phyloP scores from a whole-genome alignment of 2,797 vertebrate genomes.

The Chrysocyon brachyurus region DNA sequence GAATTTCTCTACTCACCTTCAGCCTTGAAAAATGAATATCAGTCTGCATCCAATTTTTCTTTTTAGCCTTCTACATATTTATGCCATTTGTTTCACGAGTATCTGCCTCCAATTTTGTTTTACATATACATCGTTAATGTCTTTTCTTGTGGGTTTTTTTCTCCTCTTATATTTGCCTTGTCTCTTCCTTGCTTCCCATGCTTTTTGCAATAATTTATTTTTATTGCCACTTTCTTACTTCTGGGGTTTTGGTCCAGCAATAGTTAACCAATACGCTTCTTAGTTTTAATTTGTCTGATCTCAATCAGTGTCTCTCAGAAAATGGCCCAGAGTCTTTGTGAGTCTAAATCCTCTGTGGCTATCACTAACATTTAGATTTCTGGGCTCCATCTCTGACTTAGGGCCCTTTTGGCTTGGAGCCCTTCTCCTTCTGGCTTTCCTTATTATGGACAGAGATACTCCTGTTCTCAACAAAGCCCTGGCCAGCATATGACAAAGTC shows the following conservation, averaged over 20 bases:
- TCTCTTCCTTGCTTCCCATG: not conserved
- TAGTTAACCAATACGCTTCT: not conserved
- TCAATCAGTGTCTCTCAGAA: constrained; percentile 24
- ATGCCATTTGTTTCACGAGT: not conserved
- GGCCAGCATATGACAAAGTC: not conserved
- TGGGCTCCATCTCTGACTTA: not conserved
- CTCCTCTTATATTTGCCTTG: not conserved
- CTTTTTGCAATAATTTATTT: not conserved
- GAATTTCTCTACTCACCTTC: not conserved
- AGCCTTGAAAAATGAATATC: constrained; percentile 8
- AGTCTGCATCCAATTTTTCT: not conserved
- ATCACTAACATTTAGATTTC: constrained; percentile 16
- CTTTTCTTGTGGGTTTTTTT: not conserved
- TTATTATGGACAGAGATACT: not conserved
- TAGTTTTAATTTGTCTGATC: constrained; percentile 49
- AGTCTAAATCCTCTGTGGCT: not conserved
- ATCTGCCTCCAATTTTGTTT: not conserved
- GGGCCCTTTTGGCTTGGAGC: not conserved
- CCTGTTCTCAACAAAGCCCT: not conserved
- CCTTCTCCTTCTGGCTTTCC: not conserved
- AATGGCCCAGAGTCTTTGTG: not conserved
- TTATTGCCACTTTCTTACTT: not conserved
- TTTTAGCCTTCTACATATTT: not conserved
- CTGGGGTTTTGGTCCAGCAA: constrained; percentile 31
- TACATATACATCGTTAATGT: not conserved